Evolutionary conservation across 2,888 invertebrate species (phyloP).

Genomic region (Acrobasis suavella): DNA sequence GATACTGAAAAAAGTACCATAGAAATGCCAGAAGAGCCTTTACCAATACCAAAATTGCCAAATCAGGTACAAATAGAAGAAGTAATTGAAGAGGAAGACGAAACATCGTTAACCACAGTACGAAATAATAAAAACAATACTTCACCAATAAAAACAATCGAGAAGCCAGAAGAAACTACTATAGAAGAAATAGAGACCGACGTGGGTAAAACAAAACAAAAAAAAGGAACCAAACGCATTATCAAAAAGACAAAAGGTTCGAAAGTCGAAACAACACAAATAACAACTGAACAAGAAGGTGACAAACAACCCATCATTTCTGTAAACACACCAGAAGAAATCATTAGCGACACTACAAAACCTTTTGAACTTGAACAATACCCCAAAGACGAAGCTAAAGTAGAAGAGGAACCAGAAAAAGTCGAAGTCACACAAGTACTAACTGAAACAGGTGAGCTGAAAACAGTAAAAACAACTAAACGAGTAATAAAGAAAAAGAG

Average conservation of each 20-base stretch:
- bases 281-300: conserved; percentile 34
- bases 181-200: conserved; percentile 49
- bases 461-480: conserved; percentile 18
- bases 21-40: conserved; percentile 59
- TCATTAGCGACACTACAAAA: conserved; percentile 59
- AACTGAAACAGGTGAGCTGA: neutral
- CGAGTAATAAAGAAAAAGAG: conserved; percentile 31
- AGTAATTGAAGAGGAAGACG: conserved; percentile 48
- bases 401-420: conserved; percentile 18
- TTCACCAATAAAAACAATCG: conserved; percentile 24
- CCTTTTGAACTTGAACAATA: conserved; percentile 48
- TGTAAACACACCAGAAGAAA: conserved; percentile 50
- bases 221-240: conserved; percentile 40
- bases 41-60: conserved; percentile 55
- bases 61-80: conserved; percentile 61
- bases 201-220: conserved; percentile 38
- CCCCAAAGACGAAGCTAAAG: neutral
- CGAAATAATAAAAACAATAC: conserved; percentile 33
- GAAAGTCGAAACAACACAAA: conserved; percentile 36
- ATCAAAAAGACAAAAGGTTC: conserved; percentile 41
- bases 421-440: neutral
- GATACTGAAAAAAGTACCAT: conserved; percentile 57
- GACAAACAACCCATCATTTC: conserved; percentile 36
- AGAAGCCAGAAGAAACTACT: conserved; percentile 41
- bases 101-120: conserved; percentile 31